Conservation (phyloP, 2,113 vertebrate genomes). For the Laterallus jamaicensis region DNA sequence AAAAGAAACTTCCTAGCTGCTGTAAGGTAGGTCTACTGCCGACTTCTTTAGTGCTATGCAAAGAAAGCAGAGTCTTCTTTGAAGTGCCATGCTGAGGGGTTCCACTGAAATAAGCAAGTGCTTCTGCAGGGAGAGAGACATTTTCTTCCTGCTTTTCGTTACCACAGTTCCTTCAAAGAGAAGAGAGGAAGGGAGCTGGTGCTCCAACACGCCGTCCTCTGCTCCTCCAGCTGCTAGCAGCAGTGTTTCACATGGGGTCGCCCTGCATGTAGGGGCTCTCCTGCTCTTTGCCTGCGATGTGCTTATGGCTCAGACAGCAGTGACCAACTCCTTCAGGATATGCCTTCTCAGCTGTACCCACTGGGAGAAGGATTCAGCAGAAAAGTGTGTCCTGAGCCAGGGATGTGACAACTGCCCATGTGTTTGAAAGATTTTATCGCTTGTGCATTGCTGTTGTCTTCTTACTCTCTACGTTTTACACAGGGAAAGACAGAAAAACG, state of each 20-base stretch:
- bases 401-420: background rate
- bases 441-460: background rate
- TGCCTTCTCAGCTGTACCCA: background rate
- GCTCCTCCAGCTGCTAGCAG: background rate
- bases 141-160: background rate
- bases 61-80: background rate
- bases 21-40: background rate
- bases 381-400: background rate
- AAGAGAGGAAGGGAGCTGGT: background rate
- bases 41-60: background rate
- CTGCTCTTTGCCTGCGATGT: background rate
- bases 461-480: background rate
- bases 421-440: background rate
- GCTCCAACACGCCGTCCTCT: fast-evolving
- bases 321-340: background rate
- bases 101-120: background rate
- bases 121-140: background rate
- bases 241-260: background rate
- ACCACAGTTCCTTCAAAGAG: background rate
- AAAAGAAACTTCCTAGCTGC: background rate
- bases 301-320: background rate
- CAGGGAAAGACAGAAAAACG: background rate
- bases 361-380: background rate
- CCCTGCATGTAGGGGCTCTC: background rate
- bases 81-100: background rate